Evolutionary conservation across 2,797 vertebrate species (phyloP).

Genomic region (Helostoma temminkii): DNA sequence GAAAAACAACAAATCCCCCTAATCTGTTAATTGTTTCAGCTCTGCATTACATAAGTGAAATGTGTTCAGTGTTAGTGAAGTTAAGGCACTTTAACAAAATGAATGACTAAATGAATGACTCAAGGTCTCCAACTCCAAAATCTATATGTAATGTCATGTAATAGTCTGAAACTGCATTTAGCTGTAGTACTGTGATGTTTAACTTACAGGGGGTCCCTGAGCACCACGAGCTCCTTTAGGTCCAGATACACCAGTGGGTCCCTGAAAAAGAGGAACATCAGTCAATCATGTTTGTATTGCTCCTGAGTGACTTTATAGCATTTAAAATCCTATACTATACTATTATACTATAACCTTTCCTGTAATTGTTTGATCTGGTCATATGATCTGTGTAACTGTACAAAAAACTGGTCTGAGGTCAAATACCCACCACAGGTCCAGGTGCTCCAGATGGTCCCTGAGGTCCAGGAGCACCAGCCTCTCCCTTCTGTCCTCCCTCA

Average conservation of each 20-base stretch:
- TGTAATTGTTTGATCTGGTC: neutral
- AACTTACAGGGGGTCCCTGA: constrained; percentile 92
- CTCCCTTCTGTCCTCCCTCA: constrained; percentile 94
- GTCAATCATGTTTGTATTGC: constrained; percentile 10
- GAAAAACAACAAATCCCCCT: too few species aligned
- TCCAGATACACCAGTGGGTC: constrained; percentile 93
- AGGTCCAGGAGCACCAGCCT: constrained; percentile 90
- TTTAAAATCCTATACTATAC: too few species aligned
- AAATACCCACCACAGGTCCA: constrained; percentile 89
- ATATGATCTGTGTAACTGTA: neutral
- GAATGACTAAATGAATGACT: neutral
- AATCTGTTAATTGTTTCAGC: too few species aligned
- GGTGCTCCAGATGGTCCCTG: constrained; percentile 97
- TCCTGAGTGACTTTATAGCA: too few species aligned
- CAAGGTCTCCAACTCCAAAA: neutral
- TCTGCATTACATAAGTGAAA: too few species aligned
- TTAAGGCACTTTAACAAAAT: neutral
- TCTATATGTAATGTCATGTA: neutral
- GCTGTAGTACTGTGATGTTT: neutral
- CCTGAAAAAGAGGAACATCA: constrained; percentile 80
- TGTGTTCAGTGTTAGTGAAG: neutral
- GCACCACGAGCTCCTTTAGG: constrained; percentile 95
- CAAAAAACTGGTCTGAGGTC: neutral
- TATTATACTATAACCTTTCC: too few species aligned
- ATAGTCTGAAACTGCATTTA: neutral